Evolutionary conservation across 2,113 vertebrate genomes (phyloP).

Genomic region (Lepus americanus): DNA sequence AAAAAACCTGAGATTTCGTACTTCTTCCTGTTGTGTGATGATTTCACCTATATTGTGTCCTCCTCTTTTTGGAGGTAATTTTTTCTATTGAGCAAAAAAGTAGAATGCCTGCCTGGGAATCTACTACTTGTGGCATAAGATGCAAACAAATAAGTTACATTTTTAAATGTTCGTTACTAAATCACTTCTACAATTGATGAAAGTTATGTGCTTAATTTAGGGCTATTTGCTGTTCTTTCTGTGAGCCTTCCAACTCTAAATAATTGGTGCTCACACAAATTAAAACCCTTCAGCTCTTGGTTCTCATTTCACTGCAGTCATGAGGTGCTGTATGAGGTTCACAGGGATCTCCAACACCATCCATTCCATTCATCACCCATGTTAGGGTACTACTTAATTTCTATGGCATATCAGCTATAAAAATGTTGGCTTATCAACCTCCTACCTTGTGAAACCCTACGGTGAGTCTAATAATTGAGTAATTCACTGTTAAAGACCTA

Average conservation of each 20-base stretch:
- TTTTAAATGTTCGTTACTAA: neutral
- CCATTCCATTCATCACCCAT: neutral
- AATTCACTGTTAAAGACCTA: neutral
- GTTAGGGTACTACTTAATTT: neutral
- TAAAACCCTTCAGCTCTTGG: neutral
- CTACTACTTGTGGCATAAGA: neutral
- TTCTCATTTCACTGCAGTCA: neutral
- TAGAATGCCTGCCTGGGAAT: neutral
- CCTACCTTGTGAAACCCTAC: neutral
- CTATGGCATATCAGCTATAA: neutral
- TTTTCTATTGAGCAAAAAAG: neutral
- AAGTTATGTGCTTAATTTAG: neutral
- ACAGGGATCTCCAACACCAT: neutral
- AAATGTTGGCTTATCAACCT: neutral
- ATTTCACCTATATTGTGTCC: neutral
- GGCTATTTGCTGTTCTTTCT: neutral
- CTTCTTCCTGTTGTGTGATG: neutral
- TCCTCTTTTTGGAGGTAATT: neutral
- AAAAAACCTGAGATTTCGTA: neutral
- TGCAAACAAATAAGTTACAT: neutral
- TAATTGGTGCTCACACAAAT: neutral
- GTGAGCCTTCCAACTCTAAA: neutral
- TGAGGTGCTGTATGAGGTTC: neutral
- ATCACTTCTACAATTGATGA: neutral
- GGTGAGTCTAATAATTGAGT: neutral